Evolutionary conservation across 2,797 vertebrate species (phyloP).

Genomic region (Tiaroga cobitis): DNA sequence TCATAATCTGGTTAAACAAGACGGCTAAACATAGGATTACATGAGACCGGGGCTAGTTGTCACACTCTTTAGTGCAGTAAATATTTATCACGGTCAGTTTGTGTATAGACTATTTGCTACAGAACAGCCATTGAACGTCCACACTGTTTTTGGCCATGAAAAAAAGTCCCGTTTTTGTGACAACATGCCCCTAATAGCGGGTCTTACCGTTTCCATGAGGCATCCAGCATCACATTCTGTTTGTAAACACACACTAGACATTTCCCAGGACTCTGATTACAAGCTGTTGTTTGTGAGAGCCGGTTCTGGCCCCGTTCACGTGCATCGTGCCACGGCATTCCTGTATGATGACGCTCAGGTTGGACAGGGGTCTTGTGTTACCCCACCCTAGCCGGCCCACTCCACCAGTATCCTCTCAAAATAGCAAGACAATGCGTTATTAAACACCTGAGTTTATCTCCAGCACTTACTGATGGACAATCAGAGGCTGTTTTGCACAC

Average conservation of each 20-base stretch:
- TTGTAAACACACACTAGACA: background rate
- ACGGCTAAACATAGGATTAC: background rate
- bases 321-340: conserved; percentile 12
- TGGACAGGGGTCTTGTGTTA: conserved; percentile 19
- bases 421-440: conserved; percentile 23
- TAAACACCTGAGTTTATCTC: conserved; percentile 58
- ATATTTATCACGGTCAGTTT: background rate
- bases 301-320: background rate
- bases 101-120: background rate
- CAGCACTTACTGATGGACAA: conserved; percentile 21
- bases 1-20: conserved; percentile 11
- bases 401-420: conserved; percentile 37
- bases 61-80: background rate
- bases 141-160: background rate
- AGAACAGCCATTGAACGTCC: background rate
- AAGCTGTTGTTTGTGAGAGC: background rate
- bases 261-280: background rate
- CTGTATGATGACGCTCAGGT: conserved; percentile 32
- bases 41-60: background rate
- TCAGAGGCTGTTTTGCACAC: conserved; percentile 54
- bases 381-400: background rate
- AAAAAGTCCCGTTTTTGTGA: background rate
- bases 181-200: conserved; percentile 7
- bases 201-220: background rate
- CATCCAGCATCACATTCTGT: background rate